These are phyloP conservation scores for Parnassius orleans DNA, from an alignment of 2,888 invertebrate genomes.

Conservation along the genomic window DNA sequence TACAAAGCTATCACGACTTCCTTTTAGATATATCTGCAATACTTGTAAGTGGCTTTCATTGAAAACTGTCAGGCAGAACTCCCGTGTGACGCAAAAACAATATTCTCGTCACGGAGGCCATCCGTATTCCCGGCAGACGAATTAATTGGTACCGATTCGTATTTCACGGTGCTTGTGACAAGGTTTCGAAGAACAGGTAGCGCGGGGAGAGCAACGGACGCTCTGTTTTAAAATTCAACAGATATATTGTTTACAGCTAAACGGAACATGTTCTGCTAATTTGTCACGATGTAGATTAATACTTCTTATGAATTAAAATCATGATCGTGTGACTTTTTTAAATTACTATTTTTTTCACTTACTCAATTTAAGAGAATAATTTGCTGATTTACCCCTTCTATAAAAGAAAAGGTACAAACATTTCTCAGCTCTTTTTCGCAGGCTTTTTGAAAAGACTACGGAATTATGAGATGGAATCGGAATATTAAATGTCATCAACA, in stretches of 20 bases:
- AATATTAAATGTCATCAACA: too few species aligned
- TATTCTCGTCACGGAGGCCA: slow-evolving; percentile 20
- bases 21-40: slow-evolving; percentile 4
- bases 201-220: slow-evolving; percentile 1
- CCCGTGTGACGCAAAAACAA: slow-evolving; percentile 13
- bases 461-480: too few species aligned
- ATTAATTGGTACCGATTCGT: slow-evolving; percentile 21
- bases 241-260: slow-evolving; percentile 13
- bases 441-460: too few species aligned
- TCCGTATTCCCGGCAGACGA: slow-evolving; percentile 17
- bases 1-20: not conserved
- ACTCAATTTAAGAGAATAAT: too few species aligned
- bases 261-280: slow-evolving; percentile 17
- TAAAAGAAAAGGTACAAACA: too few species aligned
- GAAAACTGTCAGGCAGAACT: not conserved
- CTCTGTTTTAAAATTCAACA: slow-evolving; percentile 17
- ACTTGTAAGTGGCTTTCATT: slow-evolving; percentile 5
- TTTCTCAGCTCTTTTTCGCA: too few species aligned
- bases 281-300: slow-evolving; percentile 13
- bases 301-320: slow-evolving; percentile 11
- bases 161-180: slow-evolving; percentile 2
- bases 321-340: slow-evolving; percentile 12
- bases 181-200: slow-evolving; percentile 3
- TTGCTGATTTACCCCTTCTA: too few species aligned
- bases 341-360: too few species aligned